A percentile compares a stretch with the other conserved stretches of the same genome.
Conservation (phyloP, 2,797 vertebrate species). For the Glossophaga mutica region DNA sequence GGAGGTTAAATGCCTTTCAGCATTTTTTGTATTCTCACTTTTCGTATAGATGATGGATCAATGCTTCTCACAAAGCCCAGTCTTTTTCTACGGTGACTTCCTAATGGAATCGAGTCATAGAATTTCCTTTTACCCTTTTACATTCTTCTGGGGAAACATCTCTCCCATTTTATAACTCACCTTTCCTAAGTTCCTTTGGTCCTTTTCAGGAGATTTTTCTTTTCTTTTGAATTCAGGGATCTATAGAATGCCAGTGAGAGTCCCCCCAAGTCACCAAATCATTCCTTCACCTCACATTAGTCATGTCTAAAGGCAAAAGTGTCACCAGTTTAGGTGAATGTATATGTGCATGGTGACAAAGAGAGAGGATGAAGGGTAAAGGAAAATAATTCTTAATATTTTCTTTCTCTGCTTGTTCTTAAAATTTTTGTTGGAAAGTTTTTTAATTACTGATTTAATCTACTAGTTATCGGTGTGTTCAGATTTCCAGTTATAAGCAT, state of each 20-base stretch:
- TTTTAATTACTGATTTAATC: background rate
- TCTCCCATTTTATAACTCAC: background rate
- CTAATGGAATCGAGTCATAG: background rate
- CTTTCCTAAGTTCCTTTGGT: background rate
- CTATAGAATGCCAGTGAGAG: background rate
- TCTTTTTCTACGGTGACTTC: background rate
- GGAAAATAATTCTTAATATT: background rate
- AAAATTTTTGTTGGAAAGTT: background rate
- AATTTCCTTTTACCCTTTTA: background rate
- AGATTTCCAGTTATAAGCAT: background rate
- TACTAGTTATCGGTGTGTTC: background rate
- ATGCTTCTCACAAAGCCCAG: background rate
- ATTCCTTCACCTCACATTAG: background rate
- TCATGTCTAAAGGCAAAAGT: background rate
- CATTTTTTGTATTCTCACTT: background rate
- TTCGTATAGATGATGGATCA: background rate
- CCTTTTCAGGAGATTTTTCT: background rate
- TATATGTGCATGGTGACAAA: background rate
- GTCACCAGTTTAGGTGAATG: background rate
- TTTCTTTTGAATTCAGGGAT: background rate
- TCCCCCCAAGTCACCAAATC: background rate
- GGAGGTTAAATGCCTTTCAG: background rate
- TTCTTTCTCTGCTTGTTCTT: background rate
- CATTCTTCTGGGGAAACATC: background rate
- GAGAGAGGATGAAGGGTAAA: background rate